Conservation (phyloP, 2,797 vertebrate genomes). For the Scolopax rusticola region DNA sequence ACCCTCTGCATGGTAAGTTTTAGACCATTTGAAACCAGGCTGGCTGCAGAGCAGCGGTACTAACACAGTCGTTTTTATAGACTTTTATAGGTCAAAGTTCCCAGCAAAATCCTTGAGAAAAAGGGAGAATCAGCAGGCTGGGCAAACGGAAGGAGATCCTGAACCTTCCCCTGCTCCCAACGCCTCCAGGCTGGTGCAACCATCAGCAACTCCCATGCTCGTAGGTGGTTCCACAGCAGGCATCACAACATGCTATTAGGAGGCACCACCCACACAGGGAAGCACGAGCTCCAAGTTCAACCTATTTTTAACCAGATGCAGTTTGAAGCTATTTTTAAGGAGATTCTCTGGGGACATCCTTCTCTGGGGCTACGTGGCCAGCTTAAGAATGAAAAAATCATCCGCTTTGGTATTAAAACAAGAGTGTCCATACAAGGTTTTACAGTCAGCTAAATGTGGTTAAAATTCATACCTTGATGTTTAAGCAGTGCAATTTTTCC, state of each 20-base stretch:
- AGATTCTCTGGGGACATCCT: background rate
- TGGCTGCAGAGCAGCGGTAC: background rate
- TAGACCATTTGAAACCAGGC: background rate
- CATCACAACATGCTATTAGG: background rate
- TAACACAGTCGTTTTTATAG: background rate
- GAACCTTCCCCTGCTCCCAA: background rate
- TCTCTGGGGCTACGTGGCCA: background rate
- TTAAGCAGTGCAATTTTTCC: background rate
- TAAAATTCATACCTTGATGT: background rate
- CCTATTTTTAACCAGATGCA: slow-evolving; percentile 40
- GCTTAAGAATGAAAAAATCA: background rate
- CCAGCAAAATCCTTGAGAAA: slow-evolving; percentile 1
- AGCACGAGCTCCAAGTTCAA: background rate
- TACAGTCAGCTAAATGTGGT: background rate
- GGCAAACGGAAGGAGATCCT: background rate
- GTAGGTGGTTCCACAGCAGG: background rate
- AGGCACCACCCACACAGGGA: background rate
- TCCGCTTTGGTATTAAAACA: background rate
- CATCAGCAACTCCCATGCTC: background rate
- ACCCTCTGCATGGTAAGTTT: background rate
- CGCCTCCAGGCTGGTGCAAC: rapidly evolving
- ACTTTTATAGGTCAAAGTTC: background rate
- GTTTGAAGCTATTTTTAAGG: slow-evolving; percentile 32
- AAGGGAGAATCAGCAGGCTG: background rate
- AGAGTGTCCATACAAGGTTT: background rate